Conservation (phyloP, 2,797 vertebrate genomes). For the Orientallactaga sibirica region DNA sequence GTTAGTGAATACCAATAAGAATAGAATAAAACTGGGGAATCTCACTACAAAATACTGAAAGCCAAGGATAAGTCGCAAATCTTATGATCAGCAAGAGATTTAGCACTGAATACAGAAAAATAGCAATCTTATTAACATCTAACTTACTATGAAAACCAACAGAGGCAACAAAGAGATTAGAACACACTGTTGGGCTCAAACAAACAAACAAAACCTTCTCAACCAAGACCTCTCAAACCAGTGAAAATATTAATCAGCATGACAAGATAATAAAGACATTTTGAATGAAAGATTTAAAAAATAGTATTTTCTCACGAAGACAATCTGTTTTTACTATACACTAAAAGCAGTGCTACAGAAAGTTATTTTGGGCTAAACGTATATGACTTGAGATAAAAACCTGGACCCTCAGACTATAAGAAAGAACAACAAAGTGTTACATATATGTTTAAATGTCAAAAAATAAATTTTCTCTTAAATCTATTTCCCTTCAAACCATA, state of each 20-base stretch:
- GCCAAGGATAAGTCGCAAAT: not conserved
- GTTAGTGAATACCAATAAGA: not conserved
- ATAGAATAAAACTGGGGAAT: not conserved
- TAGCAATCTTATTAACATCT: not conserved
- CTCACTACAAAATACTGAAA: not conserved
- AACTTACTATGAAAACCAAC: not conserved
- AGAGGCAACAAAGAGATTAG: not conserved
- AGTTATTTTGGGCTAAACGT: not conserved
- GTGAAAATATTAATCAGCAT: not conserved
- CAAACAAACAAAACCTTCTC: not conserved
- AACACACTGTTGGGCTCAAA: not conserved
- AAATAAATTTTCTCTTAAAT: not conserved
- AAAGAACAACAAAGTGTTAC: not conserved
- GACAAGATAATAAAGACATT: constrained; percentile 32
- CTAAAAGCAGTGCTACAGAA: constrained; percentile 1
- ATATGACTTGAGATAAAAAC: not conserved
- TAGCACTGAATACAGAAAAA: not conserved
- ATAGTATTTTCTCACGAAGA: not conserved
- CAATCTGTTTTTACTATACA: not conserved
- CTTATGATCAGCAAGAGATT: not conserved
- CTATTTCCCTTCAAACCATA: not conserved
- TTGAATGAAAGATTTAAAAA: not conserved
- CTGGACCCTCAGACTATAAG: not conserved
- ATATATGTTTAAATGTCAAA: not conserved
- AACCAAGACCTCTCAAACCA: not conserved